Conservation (phyloP, 1,140 invertebrate species). For the Drosophila albomicans region DNA sequence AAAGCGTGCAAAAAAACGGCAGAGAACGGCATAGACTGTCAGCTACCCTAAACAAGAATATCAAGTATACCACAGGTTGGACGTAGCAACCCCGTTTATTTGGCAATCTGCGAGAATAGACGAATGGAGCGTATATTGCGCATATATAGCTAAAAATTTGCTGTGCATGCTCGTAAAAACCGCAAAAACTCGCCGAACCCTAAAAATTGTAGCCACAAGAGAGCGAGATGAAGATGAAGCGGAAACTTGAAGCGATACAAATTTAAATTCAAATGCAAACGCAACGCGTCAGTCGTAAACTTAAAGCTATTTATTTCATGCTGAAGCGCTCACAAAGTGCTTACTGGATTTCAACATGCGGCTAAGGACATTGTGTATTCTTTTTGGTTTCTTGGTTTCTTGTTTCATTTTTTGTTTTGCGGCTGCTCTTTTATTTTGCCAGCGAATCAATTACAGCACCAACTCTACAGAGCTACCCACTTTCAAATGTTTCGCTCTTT, state of each 20-base stretch:
- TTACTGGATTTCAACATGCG: slow-evolving; percentile 16
- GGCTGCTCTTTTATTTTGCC: slow-evolving; percentile 22
- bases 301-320: slow-evolving; percentile 72
- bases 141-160: slow-evolving; percentile 38
- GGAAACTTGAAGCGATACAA: slow-evolving; percentile 13
- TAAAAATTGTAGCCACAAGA: slow-evolving; percentile 11
- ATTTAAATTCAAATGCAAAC: slow-evolving; percentile 54
- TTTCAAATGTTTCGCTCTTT: not conserved
- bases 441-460: slow-evolving; percentile 68
- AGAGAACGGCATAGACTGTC: slow-evolving; percentile 18
- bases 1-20: slow-evolving; percentile 34
- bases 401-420: not conserved
- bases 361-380: slow-evolving; percentile 51
- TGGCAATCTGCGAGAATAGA: not conserved
- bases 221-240: not conserved
- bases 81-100: not conserved
- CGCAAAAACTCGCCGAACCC: slow-evolving; percentile 24
- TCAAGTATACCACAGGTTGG: slow-evolving; percentile 8
- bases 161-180: slow-evolving; percentile 45
- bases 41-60: not conserved
- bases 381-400: not conserved
- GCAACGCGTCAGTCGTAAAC: slow-evolving; percentile 67
- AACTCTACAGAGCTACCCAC: slow-evolving; percentile 14
- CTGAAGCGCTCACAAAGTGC: slow-evolving; percentile 29
- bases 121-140: slow-evolving; percentile 14